These are phyloP conservation scores for Drosophila sordidapex DNA, from an alignment of 2,888 invertebrate species.

Conservation along the genomic window DNA sequence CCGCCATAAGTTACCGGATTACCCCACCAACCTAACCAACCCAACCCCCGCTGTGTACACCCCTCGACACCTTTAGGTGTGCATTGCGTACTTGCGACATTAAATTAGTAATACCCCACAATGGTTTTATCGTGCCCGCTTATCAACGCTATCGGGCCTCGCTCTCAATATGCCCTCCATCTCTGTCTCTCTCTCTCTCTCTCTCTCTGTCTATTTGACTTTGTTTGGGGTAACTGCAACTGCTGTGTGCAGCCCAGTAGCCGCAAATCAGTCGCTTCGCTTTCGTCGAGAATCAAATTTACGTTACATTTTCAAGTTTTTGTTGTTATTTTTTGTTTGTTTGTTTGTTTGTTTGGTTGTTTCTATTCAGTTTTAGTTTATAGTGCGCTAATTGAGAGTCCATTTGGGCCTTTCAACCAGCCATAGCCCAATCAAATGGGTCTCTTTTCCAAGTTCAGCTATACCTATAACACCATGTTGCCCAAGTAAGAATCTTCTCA, in stretches of 20 bases:
- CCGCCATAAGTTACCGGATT: slow-evolving; percentile 30
- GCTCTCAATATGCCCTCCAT: slow-evolving; percentile 19
- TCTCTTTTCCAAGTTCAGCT: slow-evolving; percentile 71
- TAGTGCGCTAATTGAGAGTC: slow-evolving; percentile 47
- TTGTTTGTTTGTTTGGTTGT: background rate
- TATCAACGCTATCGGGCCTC: slow-evolving; percentile 56
- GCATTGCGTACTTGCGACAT: slow-evolving; percentile 43
- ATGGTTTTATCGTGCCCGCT: slow-evolving; percentile 51
- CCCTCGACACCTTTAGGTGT: background rate
- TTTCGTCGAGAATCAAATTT: slow-evolving; percentile 4
- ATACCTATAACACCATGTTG: slow-evolving; percentile 66
- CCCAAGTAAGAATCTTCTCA: slow-evolving; percentile 56
- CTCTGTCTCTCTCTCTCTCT: background rate
- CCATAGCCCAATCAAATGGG: slow-evolving; percentile 54
- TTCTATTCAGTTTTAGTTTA: background rate
- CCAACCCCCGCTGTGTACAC: background rate
- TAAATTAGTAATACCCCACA: slow-evolving; percentile 59
- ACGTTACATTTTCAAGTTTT: background rate
- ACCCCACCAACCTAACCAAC: slow-evolving; percentile 4
- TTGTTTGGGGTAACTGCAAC: slow-evolving; percentile 36
- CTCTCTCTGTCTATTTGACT: background rate
- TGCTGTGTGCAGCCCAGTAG: slow-evolving; percentile 32
- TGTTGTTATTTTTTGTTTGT: background rate
- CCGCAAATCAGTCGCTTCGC: slow-evolving; percentile 46
- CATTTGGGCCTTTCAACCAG: slow-evolving; percentile 36